These are phyloP conservation scores for Lepilemur ruficaudatus DNA, from an alignment of 2,797 vertebrate genomes.

Conservation along the genomic window DNA sequence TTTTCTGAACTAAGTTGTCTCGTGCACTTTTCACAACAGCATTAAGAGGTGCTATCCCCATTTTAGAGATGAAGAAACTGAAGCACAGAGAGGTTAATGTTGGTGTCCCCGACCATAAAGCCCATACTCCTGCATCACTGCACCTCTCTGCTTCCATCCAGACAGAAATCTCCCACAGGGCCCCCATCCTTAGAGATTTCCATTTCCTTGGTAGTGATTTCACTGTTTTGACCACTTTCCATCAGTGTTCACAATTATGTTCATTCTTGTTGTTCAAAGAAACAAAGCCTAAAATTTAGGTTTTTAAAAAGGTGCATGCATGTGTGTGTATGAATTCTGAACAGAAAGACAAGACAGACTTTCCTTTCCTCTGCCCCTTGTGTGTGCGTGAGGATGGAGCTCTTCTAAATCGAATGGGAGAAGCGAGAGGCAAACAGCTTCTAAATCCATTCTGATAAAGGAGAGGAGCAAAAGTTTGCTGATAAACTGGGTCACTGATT, in stretches of 20 bases:
- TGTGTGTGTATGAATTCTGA: not conserved
- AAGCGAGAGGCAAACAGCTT: not conserved
- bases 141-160: not conserved
- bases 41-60: not conserved
- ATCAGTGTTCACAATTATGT: not conserved
- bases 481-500: not conserved
- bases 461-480: not conserved
- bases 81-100: not conserved
- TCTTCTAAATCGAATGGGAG: not conserved
- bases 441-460: not conserved
- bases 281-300: not conserved
- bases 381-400: not conserved
- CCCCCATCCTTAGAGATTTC: not conserved
- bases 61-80: not conserved
- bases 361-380: not conserved
- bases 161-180: not conserved
- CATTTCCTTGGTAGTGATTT: not conserved
- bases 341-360: not conserved
- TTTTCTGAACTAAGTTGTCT: not conserved
- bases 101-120: no score
- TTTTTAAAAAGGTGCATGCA: not conserved
- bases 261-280: not conserved
- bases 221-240: not conserved
- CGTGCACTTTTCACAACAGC: not conserved
- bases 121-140: rapidly evolving